Percentiles rank a stretch among this genome's conserved stretches.
phyloP scores from a whole-genome alignment of 2,888 invertebrate species.

The Thymelicus sylvestris region DNA sequence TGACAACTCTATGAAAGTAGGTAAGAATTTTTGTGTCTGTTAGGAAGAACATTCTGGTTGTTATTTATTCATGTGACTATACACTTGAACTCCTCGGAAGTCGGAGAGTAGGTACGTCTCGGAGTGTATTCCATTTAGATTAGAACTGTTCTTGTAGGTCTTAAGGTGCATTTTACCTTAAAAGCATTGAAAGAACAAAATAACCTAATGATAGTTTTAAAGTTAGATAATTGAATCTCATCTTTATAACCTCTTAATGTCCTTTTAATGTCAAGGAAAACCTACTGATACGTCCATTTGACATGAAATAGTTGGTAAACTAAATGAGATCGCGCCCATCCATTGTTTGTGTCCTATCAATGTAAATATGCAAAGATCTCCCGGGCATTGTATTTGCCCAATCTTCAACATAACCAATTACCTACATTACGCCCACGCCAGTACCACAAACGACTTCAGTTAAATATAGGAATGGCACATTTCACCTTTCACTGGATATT shows the following conservation, averaged over 20 bases:
- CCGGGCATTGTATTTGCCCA: constrained; percentile 60
- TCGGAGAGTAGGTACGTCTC: not conserved
- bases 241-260: no score
- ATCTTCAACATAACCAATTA: constrained; percentile 47
- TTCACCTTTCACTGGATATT: no score
- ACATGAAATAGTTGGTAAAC: constrained; percentile 15
- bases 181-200: no score
- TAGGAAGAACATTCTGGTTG: no score
- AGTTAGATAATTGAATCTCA: not conserved
- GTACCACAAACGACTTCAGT: not conserved
- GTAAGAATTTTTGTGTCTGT: no score
- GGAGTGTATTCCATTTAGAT: not conserved
- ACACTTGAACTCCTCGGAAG: constrained; percentile 48
- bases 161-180: no score
- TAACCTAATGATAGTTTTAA: no score
- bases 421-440: constrained; percentile 4
- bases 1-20: no score
- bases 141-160: not conserved
- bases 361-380: constrained; percentile 57
- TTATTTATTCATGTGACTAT: no score
- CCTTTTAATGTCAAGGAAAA: no score
- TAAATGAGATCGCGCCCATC: constrained; percentile 62
- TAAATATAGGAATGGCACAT: no score
- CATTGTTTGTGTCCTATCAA: constrained; percentile 69
- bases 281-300: not conserved